A percentile compares a stretch with the other conserved stretches of the same genome.
These are phyloP conservation scores for Isaurus tuberculatus DNA, from an alignment of 92 coral and sea anemone genomes.

Conservation along the genomic window DNA sequence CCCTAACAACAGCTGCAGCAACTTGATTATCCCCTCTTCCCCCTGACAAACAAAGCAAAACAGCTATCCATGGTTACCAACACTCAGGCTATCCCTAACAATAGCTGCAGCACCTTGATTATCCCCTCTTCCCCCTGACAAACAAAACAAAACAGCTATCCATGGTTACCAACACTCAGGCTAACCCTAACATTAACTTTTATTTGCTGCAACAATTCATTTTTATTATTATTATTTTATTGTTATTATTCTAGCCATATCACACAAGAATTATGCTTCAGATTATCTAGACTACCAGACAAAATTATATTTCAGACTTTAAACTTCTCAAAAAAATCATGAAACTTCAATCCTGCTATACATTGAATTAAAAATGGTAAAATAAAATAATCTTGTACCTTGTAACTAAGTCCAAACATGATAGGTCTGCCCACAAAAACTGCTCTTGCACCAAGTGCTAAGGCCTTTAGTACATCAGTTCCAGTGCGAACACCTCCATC, in stretches of 20 bases:
- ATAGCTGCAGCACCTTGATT: slow-evolving; percentile 25
- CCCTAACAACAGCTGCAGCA: slow-evolving; percentile 22
- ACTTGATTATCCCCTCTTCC: slow-evolving; percentile 22
- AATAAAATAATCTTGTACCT: slow-evolving; percentile 40
- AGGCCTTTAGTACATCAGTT: slow-evolving; percentile 6
- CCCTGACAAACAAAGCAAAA: too few relatives aligned
- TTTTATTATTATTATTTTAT: too few relatives aligned
- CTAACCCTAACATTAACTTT: slow-evolving; percentile 4
- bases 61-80: too few relatives aligned
- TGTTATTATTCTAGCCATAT: too few relatives aligned
- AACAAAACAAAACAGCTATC: too few relatives aligned
- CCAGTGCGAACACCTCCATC: slow-evolving; percentile 14
- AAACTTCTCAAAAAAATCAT: too few relatives aligned
- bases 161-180: too few relatives aligned
- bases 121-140: slow-evolving; percentile 41
- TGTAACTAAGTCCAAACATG: slow-evolving; percentile 30
- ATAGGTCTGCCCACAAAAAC: slow-evolving; percentile 9
- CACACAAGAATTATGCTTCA: too few relatives aligned
- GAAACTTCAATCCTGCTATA: too few relatives aligned
- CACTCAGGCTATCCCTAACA: slow-evolving; percentile 14
- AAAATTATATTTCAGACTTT: too few relatives aligned
- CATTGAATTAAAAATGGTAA: neutral
- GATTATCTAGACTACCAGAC: too few relatives aligned
- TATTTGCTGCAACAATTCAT: too few relatives aligned
- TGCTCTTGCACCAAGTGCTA: neutral